Base-by-base conservation (phyloP, 2,113 vertebrate species). In the Bos javanicus region DNA sequence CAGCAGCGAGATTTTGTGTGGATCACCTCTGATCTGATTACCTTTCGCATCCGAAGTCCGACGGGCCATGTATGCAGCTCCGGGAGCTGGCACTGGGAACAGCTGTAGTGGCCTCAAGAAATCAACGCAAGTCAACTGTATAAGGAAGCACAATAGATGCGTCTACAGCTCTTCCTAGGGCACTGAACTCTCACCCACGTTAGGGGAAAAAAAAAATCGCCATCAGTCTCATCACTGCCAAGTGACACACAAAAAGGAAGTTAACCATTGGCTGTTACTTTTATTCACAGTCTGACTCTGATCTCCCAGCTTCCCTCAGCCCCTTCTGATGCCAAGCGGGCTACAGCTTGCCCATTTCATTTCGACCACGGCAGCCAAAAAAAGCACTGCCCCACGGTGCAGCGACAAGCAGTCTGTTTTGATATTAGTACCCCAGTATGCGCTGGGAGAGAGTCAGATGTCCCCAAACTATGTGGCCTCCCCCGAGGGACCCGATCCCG, bases 371-470 rank as follows among this genome's bases (percentile, higher is more conserved):
- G 82, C 95, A 96, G 98, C 97, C 97, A 95, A 98, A 91, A 94
- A 98, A 96, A 91, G 97, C 91, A 92, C 95, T 94, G 86, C 57
- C 97, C 97, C 90, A 97, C 93, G 46, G 94, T 62, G 97, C 96
- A 71, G 93, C 62, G 92, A 97, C 96, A 97, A 91, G 97, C 97
- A 98, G 97, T 95, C 98, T 98, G 97, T 97, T 96, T 97, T 87
- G 96, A 98, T 98, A 98, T 98, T 98, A 97, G 98, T 95, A 95
- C 95, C 97, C 98, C 97, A 91, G 97, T 98, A 91, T 93, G 98
- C 43, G 14, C 81, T 94, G 59, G 64, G 59, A 92, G 95, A 93
- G 85, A 96, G 98, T 98, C 94, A 96, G 98, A 98, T 88, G 97
- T 96, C 98, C 98, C 96, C 97, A 97, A 97, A 98, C 92, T 97